phyloP scores from a whole-genome alignment of 2,888 invertebrate species.

The Pyrochroa serraticornis region DNA sequence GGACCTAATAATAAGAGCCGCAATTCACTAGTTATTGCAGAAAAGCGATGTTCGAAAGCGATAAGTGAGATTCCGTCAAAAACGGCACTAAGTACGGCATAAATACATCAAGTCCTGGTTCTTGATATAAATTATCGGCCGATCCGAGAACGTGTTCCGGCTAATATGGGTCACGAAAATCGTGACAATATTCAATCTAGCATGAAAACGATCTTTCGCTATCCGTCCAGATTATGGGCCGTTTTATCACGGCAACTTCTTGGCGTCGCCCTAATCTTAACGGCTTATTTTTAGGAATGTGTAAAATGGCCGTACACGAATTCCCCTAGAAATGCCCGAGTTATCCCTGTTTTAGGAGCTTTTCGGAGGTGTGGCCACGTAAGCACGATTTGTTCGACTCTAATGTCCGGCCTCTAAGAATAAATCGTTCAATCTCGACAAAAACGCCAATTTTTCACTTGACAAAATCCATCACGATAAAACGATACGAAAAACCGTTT shows the following conservation, averaged over 20 bases:
- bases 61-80: conserved; percentile 17
- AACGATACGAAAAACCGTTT: conserved; percentile 1
- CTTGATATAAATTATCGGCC: conserved; percentile 26
- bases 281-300: neutral
- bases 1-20: neutral
- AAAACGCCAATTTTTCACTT: too few relatives aligned
- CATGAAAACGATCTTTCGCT: conserved; percentile 41
- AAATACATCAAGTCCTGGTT: conserved; percentile 7
- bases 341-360: conserved; percentile 1
- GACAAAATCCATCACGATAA: too few relatives aligned
- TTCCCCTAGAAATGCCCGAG: too few relatives aligned
- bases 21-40: conserved; percentile 15
- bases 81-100: conserved; percentile 17
- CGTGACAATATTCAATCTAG: conserved; percentile 48
- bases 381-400: too few relatives aligned
- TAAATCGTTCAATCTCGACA: too few relatives aligned
- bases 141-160: conserved; percentile 34
- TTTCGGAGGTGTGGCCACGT: conserved; percentile 4
- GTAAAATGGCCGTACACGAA: too few relatives aligned
- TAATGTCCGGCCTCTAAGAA: too few relatives aligned
- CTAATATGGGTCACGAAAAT: conserved; percentile 47
- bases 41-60: conserved; percentile 2
- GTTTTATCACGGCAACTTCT: conserved; percentile 37
- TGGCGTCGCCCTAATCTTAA: neutral
- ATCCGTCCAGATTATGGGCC: conserved; percentile 37